These are phyloP conservation scores for Psilanteris sp. DNA, from an alignment of 1,140 invertebrate species.

Conservation along the genomic window DNA sequence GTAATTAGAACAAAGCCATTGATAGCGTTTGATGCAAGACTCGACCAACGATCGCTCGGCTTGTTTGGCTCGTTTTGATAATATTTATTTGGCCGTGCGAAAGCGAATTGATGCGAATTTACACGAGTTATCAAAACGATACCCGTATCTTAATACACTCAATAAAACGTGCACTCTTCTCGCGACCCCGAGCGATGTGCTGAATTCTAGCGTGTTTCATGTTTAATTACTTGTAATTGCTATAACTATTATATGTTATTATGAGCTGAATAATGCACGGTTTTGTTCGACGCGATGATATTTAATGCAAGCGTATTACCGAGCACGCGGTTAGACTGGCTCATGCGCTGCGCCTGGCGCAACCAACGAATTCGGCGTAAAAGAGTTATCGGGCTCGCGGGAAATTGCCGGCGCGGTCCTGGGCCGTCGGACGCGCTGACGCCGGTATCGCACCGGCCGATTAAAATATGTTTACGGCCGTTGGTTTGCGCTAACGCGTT, in stretches of 20 bases:
- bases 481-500: constrained; percentile 34
- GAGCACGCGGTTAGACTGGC: constrained; percentile 17
- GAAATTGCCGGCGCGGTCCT: too few relatives aligned
- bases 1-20: too few relatives aligned
- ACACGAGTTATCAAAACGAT: constrained; percentile 12
- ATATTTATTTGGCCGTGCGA: not conserved
- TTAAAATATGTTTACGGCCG: constrained; percentile 39
- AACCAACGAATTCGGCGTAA: constrained; percentile 44
- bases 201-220: constrained; percentile 12
- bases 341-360: constrained; percentile 9
- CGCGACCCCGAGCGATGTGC: not conserved
- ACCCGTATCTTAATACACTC: constrained; percentile 2
- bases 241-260: constrained; percentile 55
- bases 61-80: constrained; percentile 1
- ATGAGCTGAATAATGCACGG: constrained; percentile 44
- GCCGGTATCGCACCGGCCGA: constrained; percentile 9
- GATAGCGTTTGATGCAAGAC: too few relatives aligned
- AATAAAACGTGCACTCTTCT: constrained; percentile 2
- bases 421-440: too few relatives aligned
- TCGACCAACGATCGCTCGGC: too few relatives aligned
- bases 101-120: constrained; percentile 1
- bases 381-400: constrained; percentile 38
- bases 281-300: constrained; percentile 44
- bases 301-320: constrained; percentile 41
- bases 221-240: constrained; percentile 52